Percentiles rank a stretch among this genome's conserved stretches.
These are phyloP conservation scores for Pinctada fucata DNA, from an alignment of 2,888 invertebrate genomes.

Conservation along the genomic window DNA sequence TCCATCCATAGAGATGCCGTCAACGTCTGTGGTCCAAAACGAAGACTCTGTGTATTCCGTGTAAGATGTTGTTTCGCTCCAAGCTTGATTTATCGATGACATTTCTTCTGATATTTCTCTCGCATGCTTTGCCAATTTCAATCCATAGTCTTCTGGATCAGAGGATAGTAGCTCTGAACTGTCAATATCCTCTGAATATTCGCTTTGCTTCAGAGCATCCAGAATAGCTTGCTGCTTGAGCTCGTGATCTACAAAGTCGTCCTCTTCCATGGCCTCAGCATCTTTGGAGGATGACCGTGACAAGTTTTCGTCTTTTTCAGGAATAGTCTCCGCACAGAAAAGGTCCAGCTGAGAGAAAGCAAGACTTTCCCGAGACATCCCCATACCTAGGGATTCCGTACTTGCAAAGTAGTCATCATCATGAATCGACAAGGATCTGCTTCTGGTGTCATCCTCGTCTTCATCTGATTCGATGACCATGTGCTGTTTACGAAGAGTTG, in stretches of 20 bases:
- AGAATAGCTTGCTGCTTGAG: background rate
- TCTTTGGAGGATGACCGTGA: constrained; percentile 20
- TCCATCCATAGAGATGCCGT: background rate
- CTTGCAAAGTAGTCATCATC: constrained; percentile 30
- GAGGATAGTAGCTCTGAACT: constrained; percentile 15
- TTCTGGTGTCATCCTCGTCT: constrained; percentile 18
- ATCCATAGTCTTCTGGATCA: constrained; percentile 19
- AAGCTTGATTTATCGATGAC: constrained; percentile 17
- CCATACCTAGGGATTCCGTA: constrained; percentile 26
- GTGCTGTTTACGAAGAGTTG: constrained; percentile 17
- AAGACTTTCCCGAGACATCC: constrained; percentile 22
- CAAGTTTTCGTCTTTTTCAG: constrained; percentile 21
- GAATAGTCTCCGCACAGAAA: constrained; percentile 12
- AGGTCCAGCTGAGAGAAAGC: constrained; percentile 23
- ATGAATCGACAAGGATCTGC: constrained; percentile 9
- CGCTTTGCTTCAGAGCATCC: constrained; percentile 2
- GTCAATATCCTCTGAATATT: constrained; percentile 16
- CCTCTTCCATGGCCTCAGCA: background rate
- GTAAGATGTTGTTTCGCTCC: constrained; percentile 17
- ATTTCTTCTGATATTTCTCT: constrained; percentile 23
- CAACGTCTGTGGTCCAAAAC: background rate
- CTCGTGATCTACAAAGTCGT: background rate
- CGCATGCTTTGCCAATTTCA: constrained; percentile 14
- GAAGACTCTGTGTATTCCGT: background rate
- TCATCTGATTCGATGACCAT: constrained; percentile 23